A percentile compares a stretch with the other conserved stretches of the same genome.
These are phyloP conservation scores for Ips nitidus DNA, from an alignment of 1,140 invertebrate genomes.

Conservation along the genomic window DNA sequence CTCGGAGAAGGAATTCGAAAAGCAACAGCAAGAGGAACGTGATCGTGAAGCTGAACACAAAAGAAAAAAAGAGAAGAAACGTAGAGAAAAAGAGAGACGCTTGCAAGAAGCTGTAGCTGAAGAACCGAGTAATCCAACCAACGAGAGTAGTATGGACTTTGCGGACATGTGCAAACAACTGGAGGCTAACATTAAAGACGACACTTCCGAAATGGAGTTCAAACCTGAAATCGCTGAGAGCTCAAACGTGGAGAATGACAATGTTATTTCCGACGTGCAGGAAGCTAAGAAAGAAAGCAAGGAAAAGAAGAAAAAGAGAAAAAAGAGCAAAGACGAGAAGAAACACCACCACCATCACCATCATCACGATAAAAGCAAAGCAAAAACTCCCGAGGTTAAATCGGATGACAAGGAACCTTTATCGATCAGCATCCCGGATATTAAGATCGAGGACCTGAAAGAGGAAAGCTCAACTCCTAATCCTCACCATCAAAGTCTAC, in stretches of 20 bases:
- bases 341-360: conserved; percentile 67
- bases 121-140: conserved; percentile 55
- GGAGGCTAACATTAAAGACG: conserved; percentile 74
- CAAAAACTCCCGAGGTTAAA: conserved; percentile 44
- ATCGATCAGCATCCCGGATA: conserved; percentile 21
- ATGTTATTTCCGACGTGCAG: conserved; percentile 49
- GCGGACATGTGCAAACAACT: conserved; percentile 77
- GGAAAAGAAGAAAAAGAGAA: conserved; percentile 81
- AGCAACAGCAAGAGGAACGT: conserved; percentile 45
- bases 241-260: conserved; percentile 40
- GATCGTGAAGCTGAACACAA: conserved; percentile 56
- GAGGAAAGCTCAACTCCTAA: conserved; percentile 15
- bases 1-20: conserved; percentile 42
- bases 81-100: conserved; percentile 59
- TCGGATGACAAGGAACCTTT: conserved; percentile 25
- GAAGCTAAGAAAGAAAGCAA: conserved; percentile 61
- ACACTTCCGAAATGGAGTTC: conserved; percentile 52
- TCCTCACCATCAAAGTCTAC: conserved; percentile 42
- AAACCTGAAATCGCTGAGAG: conserved; percentile 39
- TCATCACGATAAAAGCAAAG: conserved; percentile 52
- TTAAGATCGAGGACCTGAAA: conserved; percentile 39
- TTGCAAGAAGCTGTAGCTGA: conserved; percentile 48
- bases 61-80: conserved; percentile 70
- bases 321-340: conserved; percentile 77
- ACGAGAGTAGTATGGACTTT: conserved; percentile 77